These are phyloP conservation scores for Theocolax elegans DNA, from an alignment of 1,140 invertebrate genomes.

Conservation along the genomic window DNA sequence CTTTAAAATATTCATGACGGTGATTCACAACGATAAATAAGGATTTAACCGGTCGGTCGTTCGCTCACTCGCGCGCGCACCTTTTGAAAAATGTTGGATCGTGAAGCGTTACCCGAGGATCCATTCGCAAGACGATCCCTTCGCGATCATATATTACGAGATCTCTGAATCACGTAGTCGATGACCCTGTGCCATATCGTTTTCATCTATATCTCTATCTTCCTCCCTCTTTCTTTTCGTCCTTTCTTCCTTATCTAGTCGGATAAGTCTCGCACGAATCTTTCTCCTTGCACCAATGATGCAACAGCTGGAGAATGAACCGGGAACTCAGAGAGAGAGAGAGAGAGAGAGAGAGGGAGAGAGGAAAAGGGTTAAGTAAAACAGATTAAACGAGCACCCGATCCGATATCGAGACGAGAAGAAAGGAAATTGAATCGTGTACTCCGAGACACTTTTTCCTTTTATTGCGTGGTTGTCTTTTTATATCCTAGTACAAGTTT, in stretches of 20 bases:
- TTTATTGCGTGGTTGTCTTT: not conserved
- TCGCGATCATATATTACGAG: slow-evolving; percentile 33
- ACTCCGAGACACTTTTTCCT: not conserved
- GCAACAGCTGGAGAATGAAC: slow-evolving; percentile 9
- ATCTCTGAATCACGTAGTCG: slow-evolving; percentile 42
- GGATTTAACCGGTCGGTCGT: slow-evolving; percentile 36
- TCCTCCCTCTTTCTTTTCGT: not conserved
- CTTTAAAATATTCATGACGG: slow-evolving; percentile 49
- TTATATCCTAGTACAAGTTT: too few relatives aligned
- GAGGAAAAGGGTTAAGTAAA: slow-evolving; percentile 13
- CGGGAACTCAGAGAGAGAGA: not conserved
- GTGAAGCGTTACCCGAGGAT: not conserved
- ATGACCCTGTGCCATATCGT: slow-evolving; percentile 45
- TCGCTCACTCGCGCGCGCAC: too few relatives aligned
- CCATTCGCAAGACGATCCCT: slow-evolving; percentile 36
- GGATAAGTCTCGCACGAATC: not conserved
- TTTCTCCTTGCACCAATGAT: not conserved
- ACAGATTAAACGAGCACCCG: not conserved
- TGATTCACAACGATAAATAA: slow-evolving; percentile 53
- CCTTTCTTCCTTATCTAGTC: slow-evolving; percentile 15
- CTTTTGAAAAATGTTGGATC: slow-evolving; percentile 45
- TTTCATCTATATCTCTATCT: not conserved
- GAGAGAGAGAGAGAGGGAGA: not conserved
- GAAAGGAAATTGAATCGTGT: slow-evolving; percentile 6
- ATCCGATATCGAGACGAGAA: not conserved